Evolutionary conservation across 1,140 invertebrate species (phyloP).

Genomic region (Neodiprion pinetum): DNA sequence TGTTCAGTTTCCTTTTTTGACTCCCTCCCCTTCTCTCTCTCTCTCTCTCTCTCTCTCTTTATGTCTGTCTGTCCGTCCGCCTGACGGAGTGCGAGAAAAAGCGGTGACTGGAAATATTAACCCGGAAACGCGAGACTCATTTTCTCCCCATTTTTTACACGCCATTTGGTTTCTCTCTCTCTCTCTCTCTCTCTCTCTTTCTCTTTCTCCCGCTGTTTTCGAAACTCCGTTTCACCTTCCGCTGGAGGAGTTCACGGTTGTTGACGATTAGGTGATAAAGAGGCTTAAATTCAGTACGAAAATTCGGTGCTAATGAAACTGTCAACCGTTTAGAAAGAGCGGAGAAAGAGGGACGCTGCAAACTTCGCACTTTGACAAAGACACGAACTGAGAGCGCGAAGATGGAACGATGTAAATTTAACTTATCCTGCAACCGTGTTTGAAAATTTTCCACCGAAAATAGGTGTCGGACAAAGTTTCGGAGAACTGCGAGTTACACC

Average conservation of each 20-base stretch:
- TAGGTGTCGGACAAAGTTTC: neutral
- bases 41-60: neutral
- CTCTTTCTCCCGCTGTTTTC: neutral
- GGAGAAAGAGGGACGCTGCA: neutral
- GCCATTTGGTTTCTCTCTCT: too few relatives aligned
- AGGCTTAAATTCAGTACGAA: neutral
- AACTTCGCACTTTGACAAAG: constrained; percentile 3
- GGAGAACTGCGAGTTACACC: too few relatives aligned
- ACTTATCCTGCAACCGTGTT: neutral
- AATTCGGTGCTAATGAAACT: neutral
- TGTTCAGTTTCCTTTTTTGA: too few relatives aligned
- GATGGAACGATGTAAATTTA: neutral
- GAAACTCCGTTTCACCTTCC: neutral
- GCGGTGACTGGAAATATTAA: too few relatives aligned
- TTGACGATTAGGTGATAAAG: neutral
- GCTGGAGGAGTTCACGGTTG: too few relatives aligned
- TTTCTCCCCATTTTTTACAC: too few relatives aligned
- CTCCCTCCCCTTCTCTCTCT: neutral
- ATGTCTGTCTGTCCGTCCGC: neutral
- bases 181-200: neutral
- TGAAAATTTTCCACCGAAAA: neutral
- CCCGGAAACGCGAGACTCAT: too few relatives aligned
- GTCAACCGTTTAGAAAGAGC: neutral
- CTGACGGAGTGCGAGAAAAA: too few relatives aligned
- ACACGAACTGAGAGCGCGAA: neutral